These are phyloP conservation scores for Plagodis pulveraria DNA, from an alignment of 2,888 invertebrate genomes.

Conservation along the genomic window DNA sequence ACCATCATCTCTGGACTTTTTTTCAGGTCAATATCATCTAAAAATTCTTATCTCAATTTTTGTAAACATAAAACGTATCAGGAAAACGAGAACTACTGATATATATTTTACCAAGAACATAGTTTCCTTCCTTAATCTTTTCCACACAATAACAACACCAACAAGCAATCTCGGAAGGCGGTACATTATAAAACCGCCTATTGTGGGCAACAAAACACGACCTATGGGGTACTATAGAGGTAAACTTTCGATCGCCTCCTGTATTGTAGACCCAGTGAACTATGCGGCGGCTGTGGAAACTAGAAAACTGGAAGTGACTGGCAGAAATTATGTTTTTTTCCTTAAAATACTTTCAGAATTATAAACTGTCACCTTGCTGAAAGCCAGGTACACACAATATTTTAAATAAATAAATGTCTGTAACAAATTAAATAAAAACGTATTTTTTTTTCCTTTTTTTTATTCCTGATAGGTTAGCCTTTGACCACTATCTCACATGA, in stretches of 20 bases:
- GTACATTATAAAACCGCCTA: slow-evolving; percentile 10
- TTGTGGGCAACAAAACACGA: slow-evolving; percentile 22
- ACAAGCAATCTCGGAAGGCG: slow-evolving; percentile 9
- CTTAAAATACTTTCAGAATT: too few species aligned
- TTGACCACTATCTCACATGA: too few species aligned
- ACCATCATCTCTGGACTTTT: too few species aligned
- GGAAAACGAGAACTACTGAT: background rate
- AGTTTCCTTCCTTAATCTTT: slow-evolving; percentile 6
- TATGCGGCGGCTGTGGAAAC: background rate
- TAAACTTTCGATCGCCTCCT: slow-evolving; percentile 28
- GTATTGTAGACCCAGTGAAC: slow-evolving; percentile 33
- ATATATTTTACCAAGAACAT: background rate
- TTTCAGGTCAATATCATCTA: too few species aligned
- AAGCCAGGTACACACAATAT: too few species aligned
- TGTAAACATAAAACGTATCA: background rate
- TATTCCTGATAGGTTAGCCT: too few species aligned
- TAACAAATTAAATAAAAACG: too few species aligned
- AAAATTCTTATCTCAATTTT: background rate
- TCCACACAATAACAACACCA: slow-evolving; percentile 15
- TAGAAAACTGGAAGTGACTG: slow-evolving; percentile 1
- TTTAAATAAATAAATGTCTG: too few species aligned
- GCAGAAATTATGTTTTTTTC: too few species aligned
- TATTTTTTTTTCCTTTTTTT: too few species aligned
- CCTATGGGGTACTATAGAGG: slow-evolving; percentile 16
- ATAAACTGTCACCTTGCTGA: too few species aligned